These are phyloP conservation scores for Strigops habroptila DNA, from an alignment of 2,113 vertebrate species.

Conservation along the genomic window DNA sequence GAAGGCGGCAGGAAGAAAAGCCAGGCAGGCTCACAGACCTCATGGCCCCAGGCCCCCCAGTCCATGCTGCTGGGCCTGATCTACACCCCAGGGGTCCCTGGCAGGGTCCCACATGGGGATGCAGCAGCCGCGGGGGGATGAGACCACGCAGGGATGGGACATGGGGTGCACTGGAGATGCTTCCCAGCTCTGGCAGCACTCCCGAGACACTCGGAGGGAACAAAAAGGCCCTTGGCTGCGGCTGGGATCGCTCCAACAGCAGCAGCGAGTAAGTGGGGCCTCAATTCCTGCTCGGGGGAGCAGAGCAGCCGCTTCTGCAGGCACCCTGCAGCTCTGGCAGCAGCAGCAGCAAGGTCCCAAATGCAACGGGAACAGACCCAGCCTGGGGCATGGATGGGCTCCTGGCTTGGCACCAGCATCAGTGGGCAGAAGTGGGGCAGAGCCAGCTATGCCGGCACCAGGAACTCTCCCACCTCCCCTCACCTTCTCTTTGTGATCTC, in stretches of 20 bases:
- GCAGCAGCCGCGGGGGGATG: fast-evolving
- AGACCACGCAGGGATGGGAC: fast-evolving
- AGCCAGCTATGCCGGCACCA: fast-evolving
- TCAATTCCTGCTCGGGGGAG: background rate
- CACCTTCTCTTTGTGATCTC: conserved; percentile 61
- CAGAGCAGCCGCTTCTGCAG: background rate
- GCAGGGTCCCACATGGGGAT: background rate
- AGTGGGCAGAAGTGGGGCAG: background rate
- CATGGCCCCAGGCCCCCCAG: fast-evolving
- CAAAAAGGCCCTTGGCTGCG: conserved; percentile 32
- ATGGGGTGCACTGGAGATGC: fast-evolving
- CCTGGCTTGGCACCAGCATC: fast-evolving
- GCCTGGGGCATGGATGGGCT: fast-evolving
- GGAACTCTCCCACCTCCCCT: background rate
- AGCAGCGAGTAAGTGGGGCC: background rate
- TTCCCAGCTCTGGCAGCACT: background rate
- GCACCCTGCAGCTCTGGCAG: background rate
- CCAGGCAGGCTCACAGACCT: background rate
- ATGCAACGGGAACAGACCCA: fast-evolving
- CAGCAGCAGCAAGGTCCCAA: background rate
- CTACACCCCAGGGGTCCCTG: background rate
- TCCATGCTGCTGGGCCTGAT: fast-evolving
- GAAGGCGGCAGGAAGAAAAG: background rate
- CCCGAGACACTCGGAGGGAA: background rate
- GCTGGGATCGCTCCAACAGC: conserved; percentile 26